Base-by-base conservation (phyloP, 30 jellyfish, hydroid and myxozoan species). In the Mastigias papua region DNA sequence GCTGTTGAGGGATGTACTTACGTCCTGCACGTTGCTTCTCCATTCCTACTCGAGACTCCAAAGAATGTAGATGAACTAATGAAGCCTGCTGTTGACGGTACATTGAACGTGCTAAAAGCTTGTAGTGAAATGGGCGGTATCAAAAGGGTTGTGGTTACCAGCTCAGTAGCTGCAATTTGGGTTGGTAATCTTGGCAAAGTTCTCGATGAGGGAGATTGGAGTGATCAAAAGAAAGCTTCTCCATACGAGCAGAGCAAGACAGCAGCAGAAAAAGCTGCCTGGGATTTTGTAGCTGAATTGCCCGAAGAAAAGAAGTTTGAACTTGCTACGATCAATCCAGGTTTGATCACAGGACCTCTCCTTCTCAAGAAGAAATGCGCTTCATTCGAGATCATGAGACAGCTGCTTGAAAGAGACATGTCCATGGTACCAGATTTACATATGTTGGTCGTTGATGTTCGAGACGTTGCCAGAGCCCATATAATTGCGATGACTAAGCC, bases 1-100 rank as follows among this genome's bases (percentile, higher is more conserved):
- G 92, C 92, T 19, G 92, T 70, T 21, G 67, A 82, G 29, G 92
- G 92, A 26, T 82, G 92, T 71, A 68, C 92, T 42, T 82, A 82
- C 33, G 92, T 82, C 31, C 60, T 82, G 61, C 92, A 82, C 21
- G 61, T 82, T 20, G 92, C 92, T 27, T 82, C 92, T 2, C 92
- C 92, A n/a, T 82, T 82, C 62, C 17, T 34, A 1, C 7, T 51
- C 21, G 78, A 54, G 49, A 26, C 62, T 28, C 86, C 86, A 37
- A 82, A 82, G 58, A 69, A 82, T 48, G 92, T 64, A 27, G 92
- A 82, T 54, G 92, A 82, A 23, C 30, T 82, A 16, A 69, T 82
- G 0, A 82, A 51, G 31, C 92, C 92, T 33, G 92, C 92, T 17
- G 86, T 82, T 9, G 92, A 82, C 17, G 92, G 92, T 20, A 82